Evolutionary conservation across 2,113 vertebrate species (phyloP).

Genomic region (Syrrhaptes paradoxus): DNA sequence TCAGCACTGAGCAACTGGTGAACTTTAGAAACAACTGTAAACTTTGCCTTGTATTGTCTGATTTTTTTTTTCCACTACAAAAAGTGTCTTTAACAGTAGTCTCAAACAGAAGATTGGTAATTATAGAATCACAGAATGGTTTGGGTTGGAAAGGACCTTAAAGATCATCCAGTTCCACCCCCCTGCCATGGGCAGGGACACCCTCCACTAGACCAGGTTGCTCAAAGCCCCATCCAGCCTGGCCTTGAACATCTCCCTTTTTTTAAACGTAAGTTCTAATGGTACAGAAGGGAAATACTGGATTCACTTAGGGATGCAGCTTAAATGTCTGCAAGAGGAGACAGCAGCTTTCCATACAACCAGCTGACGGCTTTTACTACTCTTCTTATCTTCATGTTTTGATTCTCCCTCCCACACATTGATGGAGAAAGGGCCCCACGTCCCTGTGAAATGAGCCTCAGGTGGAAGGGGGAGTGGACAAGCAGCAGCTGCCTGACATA

Average conservation of each 20-base stretch:
- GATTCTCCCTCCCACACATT: not conserved
- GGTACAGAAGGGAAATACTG: not conserved
- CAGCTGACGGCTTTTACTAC: not conserved
- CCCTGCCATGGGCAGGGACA: too few species aligned
- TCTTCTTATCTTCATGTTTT: not conserved
- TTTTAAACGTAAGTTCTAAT: accelerated
- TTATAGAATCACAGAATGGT: too few species aligned
- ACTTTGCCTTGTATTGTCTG: not conserved
- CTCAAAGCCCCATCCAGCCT: too few species aligned
- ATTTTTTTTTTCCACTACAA: not conserved
- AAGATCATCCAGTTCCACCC: too few species aligned
- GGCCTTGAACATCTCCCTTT: too few species aligned
- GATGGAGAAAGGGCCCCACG: not conserved
- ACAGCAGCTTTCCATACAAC: not conserved
- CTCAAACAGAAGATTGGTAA: not conserved
- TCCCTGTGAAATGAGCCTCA: slow-evolving; percentile 10
- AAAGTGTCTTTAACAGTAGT: not conserved
- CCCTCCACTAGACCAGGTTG: too few species aligned
- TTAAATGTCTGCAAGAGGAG: not conserved
- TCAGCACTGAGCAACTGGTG: not conserved
- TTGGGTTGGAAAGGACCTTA: too few species aligned
- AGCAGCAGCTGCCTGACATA: slow-evolving; percentile 3
- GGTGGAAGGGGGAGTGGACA: slow-evolving; percentile 41
- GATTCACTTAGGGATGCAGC: not conserved
- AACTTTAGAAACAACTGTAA: not conserved